Evolutionary conservation across 2,113 vertebrate species (phyloP).

Genomic region (Lagopus muta): DNA sequence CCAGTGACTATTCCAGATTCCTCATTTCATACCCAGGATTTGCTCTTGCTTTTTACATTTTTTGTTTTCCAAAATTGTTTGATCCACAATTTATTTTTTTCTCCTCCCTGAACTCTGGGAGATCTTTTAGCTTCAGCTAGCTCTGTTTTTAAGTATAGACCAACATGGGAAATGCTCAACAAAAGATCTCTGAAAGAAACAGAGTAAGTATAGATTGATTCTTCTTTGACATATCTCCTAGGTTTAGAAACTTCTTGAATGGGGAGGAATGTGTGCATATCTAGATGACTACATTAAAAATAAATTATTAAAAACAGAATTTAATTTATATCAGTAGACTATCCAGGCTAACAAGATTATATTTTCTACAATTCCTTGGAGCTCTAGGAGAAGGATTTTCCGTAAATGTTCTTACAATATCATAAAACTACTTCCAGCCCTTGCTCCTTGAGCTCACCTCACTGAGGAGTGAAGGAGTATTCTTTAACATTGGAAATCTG

Average conservation of each 20-base stretch:
- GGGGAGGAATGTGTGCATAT: accelerated
- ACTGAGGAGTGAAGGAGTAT: background rate
- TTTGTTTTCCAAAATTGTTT: background rate
- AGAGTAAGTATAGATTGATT: background rate
- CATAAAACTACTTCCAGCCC: background rate
- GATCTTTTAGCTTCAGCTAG: background rate
- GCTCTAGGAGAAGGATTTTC: background rate
- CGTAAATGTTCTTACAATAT: background rate
- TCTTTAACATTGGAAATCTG: background rate
- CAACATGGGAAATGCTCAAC: background rate
- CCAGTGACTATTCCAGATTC: background rate
- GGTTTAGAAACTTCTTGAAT: background rate
- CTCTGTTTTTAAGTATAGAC: background rate
- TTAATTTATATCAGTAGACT: background rate
- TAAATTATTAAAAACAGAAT: accelerated
- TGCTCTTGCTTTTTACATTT: background rate
- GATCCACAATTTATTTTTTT: background rate
- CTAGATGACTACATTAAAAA: background rate
- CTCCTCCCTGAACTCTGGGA: background rate
- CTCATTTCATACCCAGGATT: background rate
- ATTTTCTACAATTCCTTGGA: background rate
- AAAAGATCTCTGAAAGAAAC: background rate
- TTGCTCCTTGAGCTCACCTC: background rate
- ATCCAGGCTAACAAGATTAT: background rate
- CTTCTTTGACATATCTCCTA: background rate